These are phyloP conservation scores for Macropus fuliginosus DNA, from an alignment of 2,797 vertebrate genomes.

Conservation along the genomic window DNA sequence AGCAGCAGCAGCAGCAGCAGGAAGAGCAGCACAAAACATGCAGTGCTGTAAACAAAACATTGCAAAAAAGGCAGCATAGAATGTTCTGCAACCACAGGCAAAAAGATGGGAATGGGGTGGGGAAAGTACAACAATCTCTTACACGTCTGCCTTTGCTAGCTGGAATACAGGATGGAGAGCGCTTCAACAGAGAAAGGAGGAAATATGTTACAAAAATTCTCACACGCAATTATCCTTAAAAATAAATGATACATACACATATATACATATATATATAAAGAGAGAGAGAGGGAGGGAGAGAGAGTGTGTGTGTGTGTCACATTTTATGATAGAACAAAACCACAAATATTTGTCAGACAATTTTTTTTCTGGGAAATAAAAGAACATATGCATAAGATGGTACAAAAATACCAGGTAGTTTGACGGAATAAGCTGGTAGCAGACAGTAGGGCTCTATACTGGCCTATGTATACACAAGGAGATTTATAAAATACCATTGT, in stretches of 20 bases:
- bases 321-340: constrained; percentile 53
- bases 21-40: constrained; percentile 83
- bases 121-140: constrained; percentile 90
- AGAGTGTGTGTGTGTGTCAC: not conserved
- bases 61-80: constrained; percentile 70
- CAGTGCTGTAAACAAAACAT: constrained; percentile 71
- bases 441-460: not conserved
- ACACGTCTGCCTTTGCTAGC: constrained; percentile 99
- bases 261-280: not conserved
- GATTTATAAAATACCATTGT: constrained; percentile 10
- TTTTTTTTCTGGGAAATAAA: constrained; percentile 16
- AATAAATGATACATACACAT: constrained; percentile 66
- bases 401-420: constrained; percentile 13
- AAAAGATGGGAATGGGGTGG: constrained; percentile 79
- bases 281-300: too few relatives aligned
- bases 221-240: constrained; percentile 62
- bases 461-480: not conserved
- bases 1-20: constrained; percentile 57
- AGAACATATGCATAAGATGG: constrained; percentile 48
- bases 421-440: constrained; percentile 1
- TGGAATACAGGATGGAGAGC: constrained; percentile 95
- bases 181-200: constrained; percentile 92
- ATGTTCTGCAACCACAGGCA: constrained; percentile 83
- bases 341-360: constrained; percentile 9
- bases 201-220: constrained; percentile 86